These are phyloP conservation scores for Centroberyx gerrardi DNA, from an alignment of 2,797 vertebrate species.

Conservation along the genomic window DNA sequence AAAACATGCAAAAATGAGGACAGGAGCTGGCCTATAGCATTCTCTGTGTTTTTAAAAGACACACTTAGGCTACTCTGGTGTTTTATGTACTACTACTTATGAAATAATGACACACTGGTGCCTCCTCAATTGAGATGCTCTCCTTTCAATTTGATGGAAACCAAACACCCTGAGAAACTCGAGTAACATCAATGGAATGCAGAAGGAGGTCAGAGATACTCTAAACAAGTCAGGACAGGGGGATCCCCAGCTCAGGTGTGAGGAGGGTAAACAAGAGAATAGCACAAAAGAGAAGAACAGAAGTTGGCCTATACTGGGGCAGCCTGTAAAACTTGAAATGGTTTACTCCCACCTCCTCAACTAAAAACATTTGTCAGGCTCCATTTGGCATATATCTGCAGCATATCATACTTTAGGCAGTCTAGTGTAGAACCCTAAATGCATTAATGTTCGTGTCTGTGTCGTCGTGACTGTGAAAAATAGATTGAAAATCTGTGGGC, in stretches of 20 bases:
- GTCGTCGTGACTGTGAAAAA: neutral
- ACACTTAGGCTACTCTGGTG: neutral
- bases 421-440: neutral
- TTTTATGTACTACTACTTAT: too few species aligned
- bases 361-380: neutral
- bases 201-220: slow-evolving; percentile 1
- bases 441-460: neutral
- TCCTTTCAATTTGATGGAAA: neutral
- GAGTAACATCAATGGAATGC: slow-evolving; percentile 34
- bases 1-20: slow-evolving; percentile 7
- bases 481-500: neutral
- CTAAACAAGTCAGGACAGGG: slow-evolving; percentile 51
- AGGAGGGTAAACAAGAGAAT: slow-evolving; percentile 20
- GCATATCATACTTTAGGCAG: neutral
- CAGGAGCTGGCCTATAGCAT: slow-evolving; percentile 1
- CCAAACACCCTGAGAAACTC: slow-evolving; percentile 6
- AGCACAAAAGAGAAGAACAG: slow-evolving; percentile 5
- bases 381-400: neutral
- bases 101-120: neutral
- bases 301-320: neutral
- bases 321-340: slow-evolving; percentile 44
- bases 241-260: slow-evolving; percentile 37
- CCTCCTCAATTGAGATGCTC: neutral
- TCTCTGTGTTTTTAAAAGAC: neutral
- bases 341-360: slow-evolving; percentile 10